Percentiles rank a stretch among this genome's conserved stretches.
Conservation (phyloP, 2,888 invertebrate species). For the Drosophila austrosaltans region DNA sequence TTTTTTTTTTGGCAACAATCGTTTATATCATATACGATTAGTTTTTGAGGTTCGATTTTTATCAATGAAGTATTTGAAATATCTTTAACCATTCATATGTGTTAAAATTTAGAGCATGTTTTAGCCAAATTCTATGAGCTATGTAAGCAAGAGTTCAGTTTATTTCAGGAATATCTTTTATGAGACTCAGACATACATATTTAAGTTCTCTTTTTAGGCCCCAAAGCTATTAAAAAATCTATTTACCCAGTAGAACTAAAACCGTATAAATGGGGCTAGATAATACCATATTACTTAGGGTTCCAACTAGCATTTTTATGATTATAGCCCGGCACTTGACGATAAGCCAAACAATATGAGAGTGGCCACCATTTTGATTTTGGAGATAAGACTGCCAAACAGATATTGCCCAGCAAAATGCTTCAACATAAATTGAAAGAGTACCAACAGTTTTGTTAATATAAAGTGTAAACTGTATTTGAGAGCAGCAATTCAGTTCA, state of each 20-base stretch:
- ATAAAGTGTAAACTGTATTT: conserved; percentile 26
- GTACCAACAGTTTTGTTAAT: conserved; percentile 41
- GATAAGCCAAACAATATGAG: conserved; percentile 45
- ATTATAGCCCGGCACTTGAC: conserved; percentile 26
- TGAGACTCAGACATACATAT: neutral
- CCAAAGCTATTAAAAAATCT: neutral
- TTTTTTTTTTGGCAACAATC: no score
- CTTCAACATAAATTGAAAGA: neutral
- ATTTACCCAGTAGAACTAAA: neutral
- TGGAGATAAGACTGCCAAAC: conserved; percentile 27
- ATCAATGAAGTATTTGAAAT: no score
- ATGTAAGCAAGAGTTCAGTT: neutral
- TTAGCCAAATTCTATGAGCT: no score
- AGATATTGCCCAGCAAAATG: conserved; percentile 16
- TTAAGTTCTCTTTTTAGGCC: neutral
- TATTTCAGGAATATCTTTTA: neutral
- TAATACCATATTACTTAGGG: conserved; percentile 24
- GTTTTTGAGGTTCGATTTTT: no score
- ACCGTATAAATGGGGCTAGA: conserved; percentile 13
- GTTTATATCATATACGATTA: no score
- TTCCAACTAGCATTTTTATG: conserved; percentile 34
- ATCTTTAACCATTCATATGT: no score
- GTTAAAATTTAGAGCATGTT: no score
- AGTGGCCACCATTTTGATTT: conserved; percentile 10
- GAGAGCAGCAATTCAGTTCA: conserved; percentile 16